These are phyloP conservation scores for Brachyopa scutellaris DNA, from an alignment of 2,888 invertebrate genomes.

Conservation along the genomic window DNA sequence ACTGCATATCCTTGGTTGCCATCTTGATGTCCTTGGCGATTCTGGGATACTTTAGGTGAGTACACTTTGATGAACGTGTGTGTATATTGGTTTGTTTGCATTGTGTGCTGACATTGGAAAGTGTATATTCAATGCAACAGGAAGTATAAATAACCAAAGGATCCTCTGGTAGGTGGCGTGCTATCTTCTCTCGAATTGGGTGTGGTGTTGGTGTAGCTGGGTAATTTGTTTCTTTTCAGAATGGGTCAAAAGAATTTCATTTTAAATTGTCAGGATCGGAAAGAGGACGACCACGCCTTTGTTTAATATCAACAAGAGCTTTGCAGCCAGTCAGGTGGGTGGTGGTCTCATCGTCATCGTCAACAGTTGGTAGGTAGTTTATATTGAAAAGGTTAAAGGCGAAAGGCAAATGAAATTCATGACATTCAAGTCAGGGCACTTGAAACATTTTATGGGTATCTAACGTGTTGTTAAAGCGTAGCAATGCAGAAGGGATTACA, in stretches of 20 bases:
- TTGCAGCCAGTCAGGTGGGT: too few species aligned
- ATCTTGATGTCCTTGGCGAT: slow-evolving; percentile 91
- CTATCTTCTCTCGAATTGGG: slow-evolving; percentile 9
- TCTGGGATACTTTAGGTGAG: slow-evolving; percentile 94
- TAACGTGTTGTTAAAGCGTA: slow-evolving; percentile 5
- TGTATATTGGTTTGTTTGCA: slow-evolving; percentile 53
- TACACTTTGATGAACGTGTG: slow-evolving; percentile 74
- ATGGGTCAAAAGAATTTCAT: slow-evolving; percentile 38
- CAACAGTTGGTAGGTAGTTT: neutral
- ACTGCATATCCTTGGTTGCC: slow-evolving; percentile 92
- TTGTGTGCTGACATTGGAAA: slow-evolving; percentile 45
- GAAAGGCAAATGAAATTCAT: slow-evolving; percentile 25
- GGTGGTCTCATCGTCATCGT: too few species aligned
- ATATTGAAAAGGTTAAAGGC: slow-evolving; percentile 21
- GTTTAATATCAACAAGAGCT: neutral
- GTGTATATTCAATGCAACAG: neutral
- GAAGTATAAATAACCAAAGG: neutral
- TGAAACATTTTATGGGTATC: neutral
- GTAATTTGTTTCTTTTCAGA: slow-evolving; percentile 10
- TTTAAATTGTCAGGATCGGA: slow-evolving; percentile 37
- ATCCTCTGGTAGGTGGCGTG: neutral
- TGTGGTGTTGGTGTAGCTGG: slow-evolving; percentile 53
- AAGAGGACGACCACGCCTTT: slow-evolving; percentile 10
- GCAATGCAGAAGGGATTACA: slow-evolving; percentile 1
- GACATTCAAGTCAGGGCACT: slow-evolving; percentile 4